Base-by-base conservation (phyloP, 2,888 invertebrate genomes). In the Panopea generosa region DNA sequence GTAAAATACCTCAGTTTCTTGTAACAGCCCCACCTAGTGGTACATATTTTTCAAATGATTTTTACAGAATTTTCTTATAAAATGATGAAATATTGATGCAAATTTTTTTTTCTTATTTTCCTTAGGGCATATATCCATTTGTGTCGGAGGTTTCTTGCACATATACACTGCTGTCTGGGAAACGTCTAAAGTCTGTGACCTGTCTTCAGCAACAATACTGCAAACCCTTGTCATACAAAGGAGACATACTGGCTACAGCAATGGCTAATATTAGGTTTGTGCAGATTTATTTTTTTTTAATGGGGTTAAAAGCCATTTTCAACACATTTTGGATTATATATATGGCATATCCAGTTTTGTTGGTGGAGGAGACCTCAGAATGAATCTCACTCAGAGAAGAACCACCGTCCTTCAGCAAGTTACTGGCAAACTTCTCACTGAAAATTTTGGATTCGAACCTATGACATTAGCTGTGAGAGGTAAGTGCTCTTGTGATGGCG, bases 111-210 rank as follows among this genome's bases (percentile, higher is more conserved):
- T 33, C 11, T 33, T 40, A 18, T 70, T 71, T 60, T 62, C 1
- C 73, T n/a, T n/a, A 87, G 87, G 29, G 69, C 2, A 59, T 75
- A 7, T 86, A 87, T 66, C 86, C 87, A 29, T 88, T 86, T 71
- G 71, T 75, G 26, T 83, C 84, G 1, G 66, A 67, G 18, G 74
- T 83, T n/a, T 59, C 59, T 18, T 88, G 88, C 67, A 57, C 75
- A 18, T 82, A 84, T 68, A 65, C 53, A 9, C 29, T 86, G 0
- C 67, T 52, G 18, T 29, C 55, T 18, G 53, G 63, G 9, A 50
- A 71, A 11, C 45, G 50, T 27, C 66, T 88, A 2, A 52, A 45
- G n/a, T 14, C 20, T 7, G 75, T 73, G 14, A 49, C 67, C 9
- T 88, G 88, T 63, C 43, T 72, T 2, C 86, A 87, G 47, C 65